A percentile compares a stretch with the other conserved stretches of the same genome.
These are phyloP conservation scores for Spea bombifrons DNA, from an alignment of 2,113 vertebrate genomes.

Conservation along the genomic window DNA sequence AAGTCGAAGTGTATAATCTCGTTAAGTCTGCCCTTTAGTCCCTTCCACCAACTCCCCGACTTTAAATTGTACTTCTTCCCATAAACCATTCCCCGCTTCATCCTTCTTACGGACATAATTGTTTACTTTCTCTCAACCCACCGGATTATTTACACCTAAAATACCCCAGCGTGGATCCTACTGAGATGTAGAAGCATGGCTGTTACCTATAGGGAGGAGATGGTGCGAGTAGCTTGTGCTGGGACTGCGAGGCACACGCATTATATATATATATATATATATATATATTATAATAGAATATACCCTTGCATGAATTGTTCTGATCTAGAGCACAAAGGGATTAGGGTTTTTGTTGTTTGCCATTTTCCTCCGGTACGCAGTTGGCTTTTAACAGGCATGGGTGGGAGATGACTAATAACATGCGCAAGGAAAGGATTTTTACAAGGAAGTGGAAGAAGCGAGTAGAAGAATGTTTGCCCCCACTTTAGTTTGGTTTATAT, in stretches of 20 bases:
- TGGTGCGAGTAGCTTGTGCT: no score
- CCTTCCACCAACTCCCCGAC: constrained; percentile 13
- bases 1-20: constrained; percentile 87
- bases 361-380: constrained; percentile 61
- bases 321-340: no score
- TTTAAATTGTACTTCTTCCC: background rate
- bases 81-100: no score
- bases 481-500: no score
- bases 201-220: no score
- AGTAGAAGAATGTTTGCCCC: no score
- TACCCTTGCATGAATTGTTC: no score
- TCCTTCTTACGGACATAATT: background rate
- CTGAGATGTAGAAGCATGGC: no score
- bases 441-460: constrained; percentile 31
- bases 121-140: background rate
- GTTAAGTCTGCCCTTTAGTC: constrained; percentile 73
- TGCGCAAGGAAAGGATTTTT: constrained; percentile 38
- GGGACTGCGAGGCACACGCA: no score
- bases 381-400: constrained; percentile 61
- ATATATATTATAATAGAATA: no score
- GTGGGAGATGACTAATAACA: constrained; percentile 14
- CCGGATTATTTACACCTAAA: constrained; percentile 31
- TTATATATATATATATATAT: no score
- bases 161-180: constrained; percentile 61
- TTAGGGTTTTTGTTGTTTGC: constrained; percentile 51